Evolutionary conservation across 2,113 vertebrate genomes (phyloP), one percentile per base, ranked within the genome.

Genomic region (Balaenoptera acutorostrata): DNA sequence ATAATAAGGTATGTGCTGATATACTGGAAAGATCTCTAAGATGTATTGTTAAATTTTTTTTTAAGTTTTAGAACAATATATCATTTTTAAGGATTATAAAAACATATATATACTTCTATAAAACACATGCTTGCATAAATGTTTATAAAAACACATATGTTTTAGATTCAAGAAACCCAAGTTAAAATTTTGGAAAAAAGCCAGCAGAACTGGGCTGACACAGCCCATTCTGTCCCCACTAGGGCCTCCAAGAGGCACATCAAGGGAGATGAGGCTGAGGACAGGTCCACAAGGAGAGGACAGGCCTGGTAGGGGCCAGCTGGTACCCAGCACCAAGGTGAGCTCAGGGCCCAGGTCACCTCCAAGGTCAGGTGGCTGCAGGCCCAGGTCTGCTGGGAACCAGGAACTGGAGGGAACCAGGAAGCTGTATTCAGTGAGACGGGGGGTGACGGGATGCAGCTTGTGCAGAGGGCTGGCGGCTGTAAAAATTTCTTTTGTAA

Each of bases 401-500:
- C 80, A 78, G 86, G 91, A 72, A 90, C 96, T 31, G 52, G 80
- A 83, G 29, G 68, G n/a, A 75, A 71, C 71, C 74, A 49, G 93
- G 95, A 74, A 93, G 96, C 92, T 81, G 66, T 97, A 96, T 96
- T 96, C 88, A 97, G 90, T 63, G 75, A 59, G 71, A 18, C 3
- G 33, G 46, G 39, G 74, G 25, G 13, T 20, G 64, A 80, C 57
- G 41, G 59, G 11, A 14, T n/a, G 11, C 12, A 4, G 3, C 41
- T 90, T 95, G 93, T 87, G 83, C 75, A 96, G 78, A 85, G 29
- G 55, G 44, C 55, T 44, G 36, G 18, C 31, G 46, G 57, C n/a
- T 96, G 69, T 97, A 95, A 96, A 96, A 71, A 63, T 71, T 85
- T 71, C 91, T 97, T 97, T 97, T 95, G 93, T 97, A 97, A 96